phyloP scores from a whole-genome alignment of 2,113 vertebrate genomes.

The Cyanoderma ruficeps region DNA sequence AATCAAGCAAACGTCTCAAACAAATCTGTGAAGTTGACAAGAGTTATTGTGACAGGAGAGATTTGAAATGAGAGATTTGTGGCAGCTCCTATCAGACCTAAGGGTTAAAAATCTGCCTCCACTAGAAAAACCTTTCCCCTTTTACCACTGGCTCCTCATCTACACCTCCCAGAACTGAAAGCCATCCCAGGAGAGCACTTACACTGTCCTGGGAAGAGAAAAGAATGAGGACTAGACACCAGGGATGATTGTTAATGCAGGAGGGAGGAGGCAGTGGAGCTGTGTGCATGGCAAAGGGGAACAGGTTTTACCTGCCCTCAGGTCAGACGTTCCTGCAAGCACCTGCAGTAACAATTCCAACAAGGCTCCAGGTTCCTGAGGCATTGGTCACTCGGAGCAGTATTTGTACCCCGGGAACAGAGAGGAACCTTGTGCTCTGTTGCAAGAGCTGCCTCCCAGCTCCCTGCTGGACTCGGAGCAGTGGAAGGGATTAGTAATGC shows the following conservation, averaged over 20 bases:
- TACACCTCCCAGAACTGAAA: background rate
- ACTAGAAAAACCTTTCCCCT: background rate
- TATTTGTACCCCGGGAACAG: conserved; percentile 8
- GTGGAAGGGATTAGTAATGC: background rate
- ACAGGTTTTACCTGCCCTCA: conserved; percentile 59
- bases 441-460: background rate
- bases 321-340: conserved; percentile 17
- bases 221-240: background rate
- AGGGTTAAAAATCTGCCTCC: background rate
- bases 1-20: background rate
- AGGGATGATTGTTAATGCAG: background rate
- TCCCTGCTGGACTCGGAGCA: background rate
- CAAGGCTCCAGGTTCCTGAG: background rate
- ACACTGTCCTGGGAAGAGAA: background rate
- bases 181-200: background rate
- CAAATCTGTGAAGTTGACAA: background rate
- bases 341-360: conserved; percentile 50
- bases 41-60: background rate
- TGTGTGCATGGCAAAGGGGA: background rate
- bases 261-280: conserved; percentile 11
- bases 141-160: background rate
- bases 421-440: background rate
- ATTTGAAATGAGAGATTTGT: background rate
- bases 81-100: background rate
- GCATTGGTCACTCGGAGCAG: conserved; percentile 5